These are phyloP conservation scores for Tetragnatha montana DNA, from an alignment of 2,888 invertebrate species.

Conservation along the genomic window DNA sequence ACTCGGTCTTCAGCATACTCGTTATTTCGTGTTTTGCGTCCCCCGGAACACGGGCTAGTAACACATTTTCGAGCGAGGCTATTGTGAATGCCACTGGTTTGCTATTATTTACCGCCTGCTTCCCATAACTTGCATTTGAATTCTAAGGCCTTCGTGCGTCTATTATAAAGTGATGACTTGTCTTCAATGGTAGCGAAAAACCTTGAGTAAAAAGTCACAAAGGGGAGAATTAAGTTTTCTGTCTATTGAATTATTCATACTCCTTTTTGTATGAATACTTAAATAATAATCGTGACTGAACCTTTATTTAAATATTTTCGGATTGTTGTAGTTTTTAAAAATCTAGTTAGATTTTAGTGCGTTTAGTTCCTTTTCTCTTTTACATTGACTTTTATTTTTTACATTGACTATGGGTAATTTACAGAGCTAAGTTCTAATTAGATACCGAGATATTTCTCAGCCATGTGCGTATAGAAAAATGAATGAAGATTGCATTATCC, in stretches of 20 bases:
- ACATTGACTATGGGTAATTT: too few species aligned
- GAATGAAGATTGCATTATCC: too few species aligned
- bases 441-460: too few species aligned
- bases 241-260: not conserved
- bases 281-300: too few species aligned
- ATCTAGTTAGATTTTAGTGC: too few species aligned
- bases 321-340: too few species aligned
- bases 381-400: too few species aligned
- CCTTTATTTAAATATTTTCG: too few species aligned
- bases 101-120: not conserved
- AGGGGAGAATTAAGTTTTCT: not conserved
- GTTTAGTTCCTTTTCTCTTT: too few species aligned
- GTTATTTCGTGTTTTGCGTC: constrained; percentile 41
- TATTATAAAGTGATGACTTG: not conserved
- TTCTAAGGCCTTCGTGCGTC: not conserved
- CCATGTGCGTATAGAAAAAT: too few species aligned
- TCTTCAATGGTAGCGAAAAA: not conserved
- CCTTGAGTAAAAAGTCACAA: not conserved
- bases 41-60: constrained; percentile 2
- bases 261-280: too few species aligned
- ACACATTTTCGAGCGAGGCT: not conserved
- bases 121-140: constrained; percentile 15
- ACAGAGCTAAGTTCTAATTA: too few species aligned
- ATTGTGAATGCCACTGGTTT: not conserved
- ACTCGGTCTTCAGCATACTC: constrained; percentile 17